Evolutionary conservation across 2,888 invertebrate genomes (phyloP).

Genomic region (Rhimphoctona megacephalus): DNA sequence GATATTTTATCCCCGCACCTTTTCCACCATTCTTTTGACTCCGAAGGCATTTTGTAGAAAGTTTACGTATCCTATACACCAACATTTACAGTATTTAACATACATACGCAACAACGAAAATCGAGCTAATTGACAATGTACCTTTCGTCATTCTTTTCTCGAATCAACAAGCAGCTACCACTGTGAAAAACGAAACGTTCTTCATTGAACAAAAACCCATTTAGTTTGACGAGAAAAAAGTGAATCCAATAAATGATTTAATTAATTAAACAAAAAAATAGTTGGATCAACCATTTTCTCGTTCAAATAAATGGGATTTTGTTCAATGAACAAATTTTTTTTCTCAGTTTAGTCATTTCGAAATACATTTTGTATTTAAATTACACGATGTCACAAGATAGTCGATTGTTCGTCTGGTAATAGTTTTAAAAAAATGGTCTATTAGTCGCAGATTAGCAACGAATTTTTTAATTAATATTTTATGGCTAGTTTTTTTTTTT

Average conservation of each 20-base stretch:
- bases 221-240: too few species aligned
- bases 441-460: too few species aligned
- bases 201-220: too few species aligned
- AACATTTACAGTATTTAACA: neutral
- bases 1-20: slow-evolving; percentile 75
- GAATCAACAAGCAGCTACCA: neutral
- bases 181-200: too few species aligned
- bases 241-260: too few species aligned
- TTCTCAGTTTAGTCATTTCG: too few species aligned
- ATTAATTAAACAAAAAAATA: too few species aligned
- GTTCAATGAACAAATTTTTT: too few species aligned
- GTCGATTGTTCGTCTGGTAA: too few species aligned
- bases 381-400: neutral
- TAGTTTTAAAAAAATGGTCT: too few species aligned
- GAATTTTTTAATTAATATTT: neutral
- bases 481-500: neutral
- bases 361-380: neutral
- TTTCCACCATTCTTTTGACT: slow-evolving; percentile 68
- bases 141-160: neutral
- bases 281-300: too few species aligned
- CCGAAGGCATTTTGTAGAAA: slow-evolving; percentile 72
- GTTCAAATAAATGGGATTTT: too few species aligned
- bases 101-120: neutral
- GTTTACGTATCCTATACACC: slow-evolving; percentile 30
- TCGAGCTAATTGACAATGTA: neutral